These are phyloP conservation scores for Hepsetus odoe DNA, from an alignment of 2,113 vertebrate species.

Conservation along the genomic window DNA sequence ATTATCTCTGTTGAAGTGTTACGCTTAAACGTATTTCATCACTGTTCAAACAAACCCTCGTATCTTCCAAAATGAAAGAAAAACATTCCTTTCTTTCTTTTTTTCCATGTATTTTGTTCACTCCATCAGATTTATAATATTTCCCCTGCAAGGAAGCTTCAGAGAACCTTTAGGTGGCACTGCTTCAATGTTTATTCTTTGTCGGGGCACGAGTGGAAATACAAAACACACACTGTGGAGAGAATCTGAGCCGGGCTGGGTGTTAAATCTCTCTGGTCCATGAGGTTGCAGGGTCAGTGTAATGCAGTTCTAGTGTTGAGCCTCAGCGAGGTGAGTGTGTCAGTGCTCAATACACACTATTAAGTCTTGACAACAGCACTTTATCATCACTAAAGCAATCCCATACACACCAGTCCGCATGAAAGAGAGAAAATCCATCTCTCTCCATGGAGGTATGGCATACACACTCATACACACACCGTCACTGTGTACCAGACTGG, in stretches of 20 bases:
- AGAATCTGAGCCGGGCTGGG: too few species aligned
- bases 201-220: conserved; percentile 13
- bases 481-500: background rate
- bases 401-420: conserved; percentile 3
- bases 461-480: conserved; percentile 3
- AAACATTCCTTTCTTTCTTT: too few species aligned
- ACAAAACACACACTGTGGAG: background rate
- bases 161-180: background rate
- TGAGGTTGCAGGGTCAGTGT: background rate
- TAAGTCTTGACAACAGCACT: conserved; percentile 66
- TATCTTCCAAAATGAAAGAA: too few species aligned
- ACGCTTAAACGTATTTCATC: too few species aligned
- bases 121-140: background rate
- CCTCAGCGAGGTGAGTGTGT: background rate
- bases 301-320: background rate
- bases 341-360: conserved; percentile 16
- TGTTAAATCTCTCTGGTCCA: too few species aligned
- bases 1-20: too few species aligned
- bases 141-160: background rate
- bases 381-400: conserved; percentile 66
- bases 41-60: too few species aligned
- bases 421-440: conserved; percentile 1
- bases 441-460: background rate
- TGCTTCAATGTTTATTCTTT: conserved; percentile 39
- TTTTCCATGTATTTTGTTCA: background rate